These are phyloP conservation scores for Spongilla lacustris DNA, from an alignment of 37 sponge, comb jelly and placozoan species.

Conservation along the genomic window DNA sequence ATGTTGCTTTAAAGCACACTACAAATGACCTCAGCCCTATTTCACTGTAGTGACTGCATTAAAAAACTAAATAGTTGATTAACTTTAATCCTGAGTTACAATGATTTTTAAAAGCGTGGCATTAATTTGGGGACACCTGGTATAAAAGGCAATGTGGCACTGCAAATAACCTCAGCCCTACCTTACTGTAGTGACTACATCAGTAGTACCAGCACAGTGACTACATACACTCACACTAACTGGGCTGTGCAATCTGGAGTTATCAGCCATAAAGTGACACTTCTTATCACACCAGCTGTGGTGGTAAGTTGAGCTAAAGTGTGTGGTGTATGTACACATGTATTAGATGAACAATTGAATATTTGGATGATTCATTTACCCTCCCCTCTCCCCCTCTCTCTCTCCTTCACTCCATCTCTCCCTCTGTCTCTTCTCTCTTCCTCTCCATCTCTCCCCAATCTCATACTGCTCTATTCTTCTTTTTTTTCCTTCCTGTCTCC, in stretches of 20 bases:
- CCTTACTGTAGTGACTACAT: no score
- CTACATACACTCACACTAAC: constrained; percentile 16
- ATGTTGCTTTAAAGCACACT: no score
- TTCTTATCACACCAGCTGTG: constrained; percentile 59
- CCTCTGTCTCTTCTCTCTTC: neutral
- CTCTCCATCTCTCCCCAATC: neutral
- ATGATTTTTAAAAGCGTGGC: no score
- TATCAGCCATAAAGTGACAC: constrained; percentile 23
- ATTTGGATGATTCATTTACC: neutral
- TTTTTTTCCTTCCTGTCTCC: neutral
- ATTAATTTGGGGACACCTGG: no score
- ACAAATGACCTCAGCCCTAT: no score
- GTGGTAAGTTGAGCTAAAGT: constrained; percentile 24
- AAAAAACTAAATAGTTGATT: no score
- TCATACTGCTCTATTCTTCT: neutral
- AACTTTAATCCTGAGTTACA: no score
- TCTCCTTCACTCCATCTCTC: neutral
- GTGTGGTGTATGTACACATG: neutral
- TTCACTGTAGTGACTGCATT: no score
- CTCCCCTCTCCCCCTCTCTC: neutral
- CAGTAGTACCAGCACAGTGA: no score
- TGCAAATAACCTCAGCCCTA: no score
- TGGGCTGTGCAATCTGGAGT: constrained; percentile 31
- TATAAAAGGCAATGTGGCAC: no score
- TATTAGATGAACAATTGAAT: neutral